These are phyloP conservation scores for Ostrea edulis DNA, from an alignment of 1,140 invertebrate species.

Conservation along the genomic window DNA sequence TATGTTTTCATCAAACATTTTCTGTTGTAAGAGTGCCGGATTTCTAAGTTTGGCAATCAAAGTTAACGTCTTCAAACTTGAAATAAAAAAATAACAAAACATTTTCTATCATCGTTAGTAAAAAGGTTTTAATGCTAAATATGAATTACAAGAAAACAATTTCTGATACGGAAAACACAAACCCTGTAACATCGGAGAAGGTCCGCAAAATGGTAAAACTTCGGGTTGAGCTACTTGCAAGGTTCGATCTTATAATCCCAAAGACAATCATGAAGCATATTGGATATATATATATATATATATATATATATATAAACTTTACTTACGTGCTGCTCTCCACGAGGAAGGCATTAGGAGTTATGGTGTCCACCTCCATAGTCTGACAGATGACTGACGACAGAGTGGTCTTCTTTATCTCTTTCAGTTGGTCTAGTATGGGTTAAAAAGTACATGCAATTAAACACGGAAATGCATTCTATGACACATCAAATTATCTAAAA, in stretches of 20 bases:
- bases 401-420: not conserved
- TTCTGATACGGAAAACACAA: not conserved
- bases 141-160: no score
- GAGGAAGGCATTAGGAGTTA: not conserved
- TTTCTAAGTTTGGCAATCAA: not conserved
- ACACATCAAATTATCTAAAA: not conserved
- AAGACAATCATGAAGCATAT: not conserved
- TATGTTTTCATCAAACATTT: not conserved
- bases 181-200: not conserved
- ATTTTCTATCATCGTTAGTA: no score
- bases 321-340: not conserved
- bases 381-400: not conserved
- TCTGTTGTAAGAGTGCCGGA: no score
- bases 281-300: not conserved
- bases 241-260: no score
- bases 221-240: no score
- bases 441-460: not conserved
- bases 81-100: no score
- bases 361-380: not conserved
- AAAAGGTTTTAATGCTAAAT: no score
- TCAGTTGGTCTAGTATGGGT: not conserved
- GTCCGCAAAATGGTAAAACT: no score
- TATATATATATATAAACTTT: not conserved
- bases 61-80: not conserved
- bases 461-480: not conserved